Conservation (phyloP, 2,797 vertebrate genomes). For the Oryzias dopingdopingensis region DNA sequence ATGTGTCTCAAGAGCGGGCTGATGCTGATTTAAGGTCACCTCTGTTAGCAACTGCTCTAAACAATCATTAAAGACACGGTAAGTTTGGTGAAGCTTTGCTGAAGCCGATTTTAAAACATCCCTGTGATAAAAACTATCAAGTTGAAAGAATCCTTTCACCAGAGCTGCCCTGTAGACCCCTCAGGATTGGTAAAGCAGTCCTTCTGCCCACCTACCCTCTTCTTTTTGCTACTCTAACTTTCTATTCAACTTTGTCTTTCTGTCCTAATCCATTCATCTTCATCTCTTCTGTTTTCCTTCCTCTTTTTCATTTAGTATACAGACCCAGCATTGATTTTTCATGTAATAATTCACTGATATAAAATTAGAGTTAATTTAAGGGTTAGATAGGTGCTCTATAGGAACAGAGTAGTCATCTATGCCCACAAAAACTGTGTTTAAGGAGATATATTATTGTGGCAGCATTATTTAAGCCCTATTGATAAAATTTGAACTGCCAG, state of each 20-base stretch:
- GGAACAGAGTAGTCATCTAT: too few relatives aligned
- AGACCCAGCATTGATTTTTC: too few relatives aligned
- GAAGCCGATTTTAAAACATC: slow-evolving; percentile 15
- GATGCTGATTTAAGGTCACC: slow-evolving; percentile 44
- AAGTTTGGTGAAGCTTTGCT: slow-evolving; percentile 23
- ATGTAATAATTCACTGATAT: too few relatives aligned
- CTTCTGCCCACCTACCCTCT: background rate
- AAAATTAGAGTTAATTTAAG: too few relatives aligned
- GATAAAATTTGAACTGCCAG: too few relatives aligned
- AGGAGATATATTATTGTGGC: too few relatives aligned
- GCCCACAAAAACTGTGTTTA: too few relatives aligned
- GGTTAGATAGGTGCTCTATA: too few relatives aligned
- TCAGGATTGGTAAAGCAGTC: slow-evolving; percentile 14
- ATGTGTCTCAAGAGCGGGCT: slow-evolving; percentile 62
- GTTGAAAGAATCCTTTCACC: slow-evolving; percentile 8
- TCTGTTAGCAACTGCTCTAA: slow-evolving; percentile 33
- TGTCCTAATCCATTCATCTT: slow-evolving; percentile 66
- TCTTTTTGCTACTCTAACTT: slow-evolving; percentile 11
- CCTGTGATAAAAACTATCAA: slow-evolving; percentile 7
- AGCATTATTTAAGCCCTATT: too few relatives aligned
- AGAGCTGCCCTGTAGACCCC: slow-evolving; percentile 4
- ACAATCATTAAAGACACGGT: slow-evolving; percentile 48
- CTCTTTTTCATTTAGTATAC: background rate
- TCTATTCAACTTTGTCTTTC: slow-evolving; percentile 11
- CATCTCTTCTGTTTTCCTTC: slow-evolving; percentile 76